These are phyloP conservation scores for Strigamia maritima DNA, from an alignment of 2,888 invertebrate species.

Conservation along the genomic window DNA sequence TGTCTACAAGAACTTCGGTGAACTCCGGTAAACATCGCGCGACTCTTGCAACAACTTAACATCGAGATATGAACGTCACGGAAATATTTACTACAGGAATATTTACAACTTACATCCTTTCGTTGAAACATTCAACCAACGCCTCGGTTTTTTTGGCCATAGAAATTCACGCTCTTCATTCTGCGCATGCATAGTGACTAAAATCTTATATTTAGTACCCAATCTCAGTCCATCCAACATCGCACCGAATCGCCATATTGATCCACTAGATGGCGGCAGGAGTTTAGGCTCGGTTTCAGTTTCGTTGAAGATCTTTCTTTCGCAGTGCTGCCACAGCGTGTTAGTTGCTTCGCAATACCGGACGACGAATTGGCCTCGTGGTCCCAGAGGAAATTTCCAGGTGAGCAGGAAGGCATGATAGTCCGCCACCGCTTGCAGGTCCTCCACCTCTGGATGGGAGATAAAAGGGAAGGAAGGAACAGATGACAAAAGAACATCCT, in stretches of 20 bases:
- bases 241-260: constrained; percentile 42
- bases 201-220: constrained; percentile 78
- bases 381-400: constrained; percentile 30
- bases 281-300: constrained; percentile 22
- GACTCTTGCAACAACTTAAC: constrained; percentile 73
- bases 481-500: constrained; percentile 16
- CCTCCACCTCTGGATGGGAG: constrained; percentile 24
- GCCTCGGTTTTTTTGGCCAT: background rate
- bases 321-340: constrained; percentile 7
- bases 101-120: constrained; percentile 80
- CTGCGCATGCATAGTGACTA: constrained; percentile 61
- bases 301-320: constrained; percentile 8
- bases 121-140: constrained; percentile 52
- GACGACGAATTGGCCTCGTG: constrained; percentile 37
- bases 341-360: constrained; percentile 28
- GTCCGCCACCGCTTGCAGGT: constrained; percentile 36
- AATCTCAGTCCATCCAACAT: constrained; percentile 64
- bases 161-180: constrained; percentile 9
- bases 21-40: constrained; percentile 75
- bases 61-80: background rate
- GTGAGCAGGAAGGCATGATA: constrained; percentile 36
- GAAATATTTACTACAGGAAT: background rate
- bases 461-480: constrained; percentile 9
- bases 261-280: constrained; percentile 24
- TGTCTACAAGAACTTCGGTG: constrained; percentile 77